A percentile compares a stretch with the other conserved stretches of the same genome.
These are phyloP conservation scores for Argentina silus DNA, from an alignment of 2,797 vertebrate genomes.

Conservation along the genomic window DNA sequence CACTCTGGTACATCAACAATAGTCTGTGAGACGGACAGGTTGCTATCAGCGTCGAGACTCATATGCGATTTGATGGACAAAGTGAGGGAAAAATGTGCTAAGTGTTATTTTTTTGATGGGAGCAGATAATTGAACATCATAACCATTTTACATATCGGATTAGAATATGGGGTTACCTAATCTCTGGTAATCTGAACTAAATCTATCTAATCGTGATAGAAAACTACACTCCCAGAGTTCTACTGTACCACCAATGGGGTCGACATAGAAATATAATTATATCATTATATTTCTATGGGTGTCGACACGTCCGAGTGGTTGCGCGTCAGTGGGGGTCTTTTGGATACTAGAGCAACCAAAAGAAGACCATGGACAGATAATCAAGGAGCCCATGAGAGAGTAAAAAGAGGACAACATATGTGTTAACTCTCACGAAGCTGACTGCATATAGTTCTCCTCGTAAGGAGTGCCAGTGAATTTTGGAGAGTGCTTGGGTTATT, in stretches of 20 bases:
- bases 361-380: background rate
- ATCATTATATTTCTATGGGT: background rate
- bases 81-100: slow-evolving; percentile 4
- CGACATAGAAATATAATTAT: slow-evolving; percentile 38
- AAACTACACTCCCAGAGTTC: slow-evolving; percentile 65
- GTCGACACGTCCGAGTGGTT: background rate
- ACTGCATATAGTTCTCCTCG: background rate
- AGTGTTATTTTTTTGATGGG: slow-evolving; percentile 13
- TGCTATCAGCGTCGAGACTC: background rate
- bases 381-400: background rate
- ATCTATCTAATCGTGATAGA: slow-evolving; percentile 71
- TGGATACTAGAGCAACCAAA: background rate
- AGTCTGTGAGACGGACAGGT: slow-evolving; percentile 11
- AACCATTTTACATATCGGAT: slow-evolving; percentile 49
- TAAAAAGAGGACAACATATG: background rate
- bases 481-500: slow-evolving; percentile 18
- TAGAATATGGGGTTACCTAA: slow-evolving; percentile 74
- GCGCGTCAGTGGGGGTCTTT: background rate
- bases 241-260: slow-evolving; percentile 25
- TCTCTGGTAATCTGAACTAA: slow-evolving; percentile 74
- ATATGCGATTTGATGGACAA: slow-evolving; percentile 38
- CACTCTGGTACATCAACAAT: slow-evolving; percentile 25
- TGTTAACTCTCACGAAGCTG: background rate
- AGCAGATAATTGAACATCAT: slow-evolving; percentile 33
- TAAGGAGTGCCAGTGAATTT: background rate